Conservation (phyloP, 1,140 invertebrate genomes). For the Aleiodes sp. region DNA sequence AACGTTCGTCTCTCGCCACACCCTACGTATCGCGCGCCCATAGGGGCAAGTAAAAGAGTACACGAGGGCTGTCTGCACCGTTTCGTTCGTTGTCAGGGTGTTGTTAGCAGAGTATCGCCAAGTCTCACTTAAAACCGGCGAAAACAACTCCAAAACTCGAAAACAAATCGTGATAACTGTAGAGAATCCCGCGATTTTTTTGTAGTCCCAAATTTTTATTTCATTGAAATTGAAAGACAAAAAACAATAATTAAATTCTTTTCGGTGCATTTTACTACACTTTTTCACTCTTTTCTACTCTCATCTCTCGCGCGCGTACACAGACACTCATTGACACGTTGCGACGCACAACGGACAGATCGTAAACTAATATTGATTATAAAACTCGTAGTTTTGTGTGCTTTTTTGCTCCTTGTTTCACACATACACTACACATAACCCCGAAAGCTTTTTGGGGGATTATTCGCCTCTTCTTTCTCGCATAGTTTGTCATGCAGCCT, state of each 20-base stretch:
- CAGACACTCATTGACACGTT: slow-evolving; percentile 34
- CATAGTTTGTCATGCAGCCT: slow-evolving; percentile 31
- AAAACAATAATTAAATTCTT: too few species aligned
- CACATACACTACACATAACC: too few species aligned
- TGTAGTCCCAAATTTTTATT: too few species aligned
- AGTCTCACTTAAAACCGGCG: neutral
- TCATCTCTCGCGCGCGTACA: neutral
- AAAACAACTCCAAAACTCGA: too few species aligned
- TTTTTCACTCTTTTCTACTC: too few species aligned
- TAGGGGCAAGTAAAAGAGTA: slow-evolving; percentile 36
- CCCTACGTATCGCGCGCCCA: slow-evolving; percentile 37
- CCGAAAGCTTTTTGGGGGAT: slow-evolving; percentile 9
- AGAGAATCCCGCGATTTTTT: too few species aligned
- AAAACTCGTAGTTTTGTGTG: slow-evolving; percentile 39
- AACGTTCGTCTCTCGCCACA: slow-evolving; percentile 45
- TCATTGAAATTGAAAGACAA: too few species aligned
- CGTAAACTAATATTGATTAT: slow-evolving; percentile 60
- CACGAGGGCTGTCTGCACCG: slow-evolving; percentile 23
- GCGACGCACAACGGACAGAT: slow-evolving; percentile 51
- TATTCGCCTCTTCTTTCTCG: neutral
- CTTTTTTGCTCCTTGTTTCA: neutral
- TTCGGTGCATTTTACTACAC: too few species aligned
- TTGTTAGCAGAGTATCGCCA: slow-evolving; percentile 4
- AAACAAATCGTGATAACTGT: too few species aligned
- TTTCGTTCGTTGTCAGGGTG: slow-evolving; percentile 11